A percentile compares a stretch with the other conserved stretches of the same genome.
phyloP scores from a whole-genome alignment of 2,113 vertebrate genomes.

The Ceyx cyanopectus region DNA sequence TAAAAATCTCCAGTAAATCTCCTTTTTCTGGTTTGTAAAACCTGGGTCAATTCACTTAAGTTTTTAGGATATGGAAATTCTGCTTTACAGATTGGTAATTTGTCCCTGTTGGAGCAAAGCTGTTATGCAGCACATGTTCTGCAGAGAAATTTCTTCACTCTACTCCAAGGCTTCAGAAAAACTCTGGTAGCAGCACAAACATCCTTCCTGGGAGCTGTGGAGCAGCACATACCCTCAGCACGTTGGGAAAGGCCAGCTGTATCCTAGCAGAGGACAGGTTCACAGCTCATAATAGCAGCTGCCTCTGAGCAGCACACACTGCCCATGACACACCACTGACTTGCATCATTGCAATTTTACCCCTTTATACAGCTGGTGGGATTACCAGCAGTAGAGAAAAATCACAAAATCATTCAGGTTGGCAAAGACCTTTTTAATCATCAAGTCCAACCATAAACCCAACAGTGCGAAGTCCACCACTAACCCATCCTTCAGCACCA shows the following conservation, averaged over 20 bases:
- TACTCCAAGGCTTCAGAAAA: not conserved
- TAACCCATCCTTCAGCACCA: not conserved
- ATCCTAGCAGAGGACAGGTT: not conserved
- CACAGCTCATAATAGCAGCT: not conserved
- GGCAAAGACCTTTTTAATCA: not conserved
- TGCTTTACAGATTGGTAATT: not conserved
- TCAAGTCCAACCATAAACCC: not conserved
- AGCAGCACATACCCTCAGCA: not conserved
- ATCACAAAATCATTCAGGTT: not conserved
- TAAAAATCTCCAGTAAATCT: not conserved
- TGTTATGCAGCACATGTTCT: not conserved
- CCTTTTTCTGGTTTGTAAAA: not conserved
- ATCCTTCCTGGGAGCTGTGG: fast-evolving
- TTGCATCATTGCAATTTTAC: fast-evolving
- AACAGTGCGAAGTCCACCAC: not conserved
- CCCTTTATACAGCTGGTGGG: not conserved
- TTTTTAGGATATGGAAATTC: not conserved
- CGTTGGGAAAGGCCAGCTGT: not conserved
- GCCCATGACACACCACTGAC: not conserved
- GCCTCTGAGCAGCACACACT: not conserved
- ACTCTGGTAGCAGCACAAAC: fast-evolving
- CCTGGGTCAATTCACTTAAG: too few relatives aligned
- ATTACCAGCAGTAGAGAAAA: not conserved
- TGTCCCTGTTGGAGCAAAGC: not conserved
- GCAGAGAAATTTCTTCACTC: not conserved